Base-by-base conservation (phyloP, 2,888 invertebrate genomes). In the Mythimna ferrago region DNA sequence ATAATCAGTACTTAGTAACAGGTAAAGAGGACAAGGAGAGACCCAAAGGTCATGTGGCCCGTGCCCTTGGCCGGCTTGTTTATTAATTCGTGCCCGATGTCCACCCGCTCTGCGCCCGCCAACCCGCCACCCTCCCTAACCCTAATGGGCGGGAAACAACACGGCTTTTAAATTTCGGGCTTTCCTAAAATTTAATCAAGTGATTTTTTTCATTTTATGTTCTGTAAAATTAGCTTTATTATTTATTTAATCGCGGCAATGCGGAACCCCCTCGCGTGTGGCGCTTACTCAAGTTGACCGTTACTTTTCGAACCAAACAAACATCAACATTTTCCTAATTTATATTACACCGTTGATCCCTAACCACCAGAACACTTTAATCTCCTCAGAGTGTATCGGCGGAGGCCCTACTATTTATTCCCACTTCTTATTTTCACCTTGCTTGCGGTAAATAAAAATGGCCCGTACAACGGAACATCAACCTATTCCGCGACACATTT, bases 401-500 rank as follows among this genome's bases (percentile, higher is more conserved):
- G 90, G 89, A 93, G 93, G 91, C 92, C 91, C 90, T 92, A 93
- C 93, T 93, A 95, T 95, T 94, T 95, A 94, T 95, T 94, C 91
- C 92, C 92, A 93, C 92, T 95, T 94, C 94, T 95, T 95, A 95
- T 95, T 95, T 95, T 94, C 93, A 95, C 94, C 95, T 95, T 92
- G 86, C 89, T 88, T 90, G 88, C 87, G 88, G 93, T 94, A 94
- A 94, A 94, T 94, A 95, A 91, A 90, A 89, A 86, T 78, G 66
- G 69, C 73, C 70, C 67, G 63, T 65, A 51, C 87, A 86, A 84
- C 67, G 78, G 76, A 90, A 93, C 82, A 86, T 91, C 85, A 82
- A 90, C 92, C 89, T 88, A 89, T 81, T 82, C 38, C 21, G 57
- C 41, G 74, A 74, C 74, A 80, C 7, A 44, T 84, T 91, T 91